Evolutionary conservation across 2,888 invertebrate genomes (phyloP).

Genomic region (Kryphioiulus occultus): DNA sequence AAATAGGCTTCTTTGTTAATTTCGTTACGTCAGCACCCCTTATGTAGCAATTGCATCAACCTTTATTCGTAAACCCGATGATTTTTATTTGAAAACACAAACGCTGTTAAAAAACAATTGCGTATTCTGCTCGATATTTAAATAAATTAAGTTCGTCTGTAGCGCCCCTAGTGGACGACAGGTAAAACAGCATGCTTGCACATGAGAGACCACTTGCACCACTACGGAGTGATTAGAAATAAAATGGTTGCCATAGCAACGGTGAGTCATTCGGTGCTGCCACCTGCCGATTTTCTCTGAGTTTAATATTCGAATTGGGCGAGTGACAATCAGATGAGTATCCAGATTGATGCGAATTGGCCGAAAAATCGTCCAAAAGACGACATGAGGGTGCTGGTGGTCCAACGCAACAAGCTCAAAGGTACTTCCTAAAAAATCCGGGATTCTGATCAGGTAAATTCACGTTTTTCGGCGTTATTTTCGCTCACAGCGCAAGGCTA

Average conservation of each 20-base stretch:
- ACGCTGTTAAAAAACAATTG: too few relatives aligned
- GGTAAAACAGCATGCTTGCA: not conserved
- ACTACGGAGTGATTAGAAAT: not conserved
- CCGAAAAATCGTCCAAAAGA: not conserved
- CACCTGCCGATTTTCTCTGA: not conserved
- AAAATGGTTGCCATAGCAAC: not conserved
- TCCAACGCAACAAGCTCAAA: not conserved
- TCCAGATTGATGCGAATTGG: not conserved
- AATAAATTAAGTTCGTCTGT: not conserved
- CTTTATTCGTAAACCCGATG: too few relatives aligned
- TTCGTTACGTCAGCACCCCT: too few relatives aligned
- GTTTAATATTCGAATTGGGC: not conserved
- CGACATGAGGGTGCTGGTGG: not conserved
- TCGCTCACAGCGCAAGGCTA: not conserved
- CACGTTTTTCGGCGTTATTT: too few relatives aligned
- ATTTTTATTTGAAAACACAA: too few relatives aligned
- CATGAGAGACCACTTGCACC: not conserved
- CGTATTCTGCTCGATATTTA: too few relatives aligned
- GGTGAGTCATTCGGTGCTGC: not conserved
- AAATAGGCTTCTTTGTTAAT: too few relatives aligned
- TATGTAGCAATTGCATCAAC: too few relatives aligned
- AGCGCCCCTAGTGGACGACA: not conserved
- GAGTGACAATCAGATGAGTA: not conserved
- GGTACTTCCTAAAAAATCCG: not conserved
- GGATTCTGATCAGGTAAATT: not conserved